Evolutionary conservation across 1,140 invertebrate species (phyloP).

Genomic region (Chironomus tepperi): DNA sequence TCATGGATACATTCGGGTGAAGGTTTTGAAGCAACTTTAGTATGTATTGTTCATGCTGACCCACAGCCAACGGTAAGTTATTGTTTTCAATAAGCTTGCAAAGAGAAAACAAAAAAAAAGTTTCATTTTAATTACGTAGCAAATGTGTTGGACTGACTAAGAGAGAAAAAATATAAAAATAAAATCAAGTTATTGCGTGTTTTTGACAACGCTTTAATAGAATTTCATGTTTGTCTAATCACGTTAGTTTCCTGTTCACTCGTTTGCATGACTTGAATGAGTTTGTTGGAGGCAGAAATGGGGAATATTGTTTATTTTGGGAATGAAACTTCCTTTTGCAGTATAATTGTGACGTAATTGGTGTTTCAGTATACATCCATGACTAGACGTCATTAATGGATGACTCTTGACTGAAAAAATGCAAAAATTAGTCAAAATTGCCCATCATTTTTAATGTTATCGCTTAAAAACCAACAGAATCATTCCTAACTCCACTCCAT

Average conservation of each 20-base stretch:
- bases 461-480: no score
- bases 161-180: neutral
- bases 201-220: constrained; percentile 25
- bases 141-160: neutral
- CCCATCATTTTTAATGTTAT: no score
- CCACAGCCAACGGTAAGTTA: constrained; percentile 55
- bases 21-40: constrained; percentile 58
- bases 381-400: no score
- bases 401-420: no score
- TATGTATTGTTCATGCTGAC: constrained; percentile 64
- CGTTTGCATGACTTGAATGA: no score
- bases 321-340: no score
- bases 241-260: neutral
- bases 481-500: no score
- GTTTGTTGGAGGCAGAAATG: no score
- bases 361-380: no score
- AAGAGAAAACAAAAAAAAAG: neutral
- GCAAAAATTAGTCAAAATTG: no score
- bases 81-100: neutral
- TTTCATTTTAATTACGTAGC: neutral
- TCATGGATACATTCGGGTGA: constrained; percentile 66
- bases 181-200: constrained; percentile 17
- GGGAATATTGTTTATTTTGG: no score
- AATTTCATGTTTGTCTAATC: constrained; percentile 14
- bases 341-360: no score